phyloP scores from a whole-genome alignment of 1,140 invertebrate genomes.

The Brachionus rotundiformis region DNA sequence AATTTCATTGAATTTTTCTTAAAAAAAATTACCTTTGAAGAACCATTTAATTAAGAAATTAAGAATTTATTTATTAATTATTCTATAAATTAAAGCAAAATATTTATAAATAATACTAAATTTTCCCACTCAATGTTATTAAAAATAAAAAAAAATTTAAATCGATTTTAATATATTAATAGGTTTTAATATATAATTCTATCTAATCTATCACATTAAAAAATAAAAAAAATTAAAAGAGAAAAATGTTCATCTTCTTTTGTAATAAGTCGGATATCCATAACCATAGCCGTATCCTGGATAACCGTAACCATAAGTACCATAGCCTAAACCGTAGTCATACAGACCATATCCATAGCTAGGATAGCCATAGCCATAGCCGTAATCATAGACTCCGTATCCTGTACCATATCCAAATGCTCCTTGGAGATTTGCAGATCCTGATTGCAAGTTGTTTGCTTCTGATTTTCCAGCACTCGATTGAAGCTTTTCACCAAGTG shows the following conservation, averaged over 20 bases:
- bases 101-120: too few relatives aligned
- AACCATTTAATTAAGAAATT: too few relatives aligned
- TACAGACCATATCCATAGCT: constrained; percentile 1
- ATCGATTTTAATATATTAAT: too few relatives aligned
- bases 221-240: too few relatives aligned
- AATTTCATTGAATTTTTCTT: too few relatives aligned
- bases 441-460: neutral
- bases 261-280: neutral
- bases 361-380: neutral
- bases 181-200: too few relatives aligned
- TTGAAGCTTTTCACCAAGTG: neutral
- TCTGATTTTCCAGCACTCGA: neutral
- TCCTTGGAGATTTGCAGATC: neutral
- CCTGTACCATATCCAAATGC: neutral
- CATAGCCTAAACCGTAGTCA: neutral
- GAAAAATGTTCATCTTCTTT: neutral
- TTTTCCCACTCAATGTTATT: too few relatives aligned
- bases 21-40: too few relatives aligned
- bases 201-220: too few relatives aligned
- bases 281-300: neutral
- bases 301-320: neutral
- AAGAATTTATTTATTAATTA: too few relatives aligned
- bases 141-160: too few relatives aligned
- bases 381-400: neutral
- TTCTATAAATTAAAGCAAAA: too few relatives aligned